Percentiles rank a stretch among this genome's conserved stretches.
Conservation (phyloP, 2,888 invertebrate genomes). For the Ormyrus thymus region DNA sequence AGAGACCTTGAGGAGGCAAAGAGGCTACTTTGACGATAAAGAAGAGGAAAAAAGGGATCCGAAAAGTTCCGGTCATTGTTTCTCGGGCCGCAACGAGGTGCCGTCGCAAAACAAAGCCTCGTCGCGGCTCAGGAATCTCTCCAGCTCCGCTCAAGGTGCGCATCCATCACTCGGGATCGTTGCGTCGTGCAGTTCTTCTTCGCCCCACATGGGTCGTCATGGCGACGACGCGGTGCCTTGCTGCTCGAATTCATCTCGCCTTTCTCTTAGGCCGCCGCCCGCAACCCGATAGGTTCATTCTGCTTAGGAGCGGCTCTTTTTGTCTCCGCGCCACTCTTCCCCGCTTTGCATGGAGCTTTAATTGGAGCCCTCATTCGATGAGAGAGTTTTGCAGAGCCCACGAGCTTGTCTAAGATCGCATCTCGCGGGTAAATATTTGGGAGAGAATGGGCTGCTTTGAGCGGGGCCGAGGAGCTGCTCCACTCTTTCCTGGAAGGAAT, state of each 20-base stretch:
- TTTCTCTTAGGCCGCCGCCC: neutral
- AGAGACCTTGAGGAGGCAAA: neutral
- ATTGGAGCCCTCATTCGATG: conserved; percentile 13
- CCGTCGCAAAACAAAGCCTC: conserved; percentile 5
- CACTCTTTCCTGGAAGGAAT: too few relatives aligned
- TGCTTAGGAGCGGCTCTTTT: neutral
- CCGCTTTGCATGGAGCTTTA: neutral
- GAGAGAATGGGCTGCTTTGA: too few relatives aligned
- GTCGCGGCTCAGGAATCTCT: neutral
- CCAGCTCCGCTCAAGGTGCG: neutral
- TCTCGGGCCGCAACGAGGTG: neutral
- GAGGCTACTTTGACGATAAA: neutral
- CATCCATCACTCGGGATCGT: neutral
- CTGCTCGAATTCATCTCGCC: neutral
- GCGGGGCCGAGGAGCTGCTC: too few relatives aligned
- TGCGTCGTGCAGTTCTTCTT: too few relatives aligned
- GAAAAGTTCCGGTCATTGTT: conserved; percentile 2
- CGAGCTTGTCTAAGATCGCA: too few relatives aligned
- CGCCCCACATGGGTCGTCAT: conserved; percentile 25
- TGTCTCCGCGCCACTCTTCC: neutral
- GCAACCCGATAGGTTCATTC: conserved; percentile 28
- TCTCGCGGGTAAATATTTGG: too few relatives aligned
- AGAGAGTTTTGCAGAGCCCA: too few relatives aligned
- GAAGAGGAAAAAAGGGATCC: neutral
- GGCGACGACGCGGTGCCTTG: neutral